Conservation (phyloP, 1,140 invertebrate species). For the Macrocentrus cingulum region DNA sequence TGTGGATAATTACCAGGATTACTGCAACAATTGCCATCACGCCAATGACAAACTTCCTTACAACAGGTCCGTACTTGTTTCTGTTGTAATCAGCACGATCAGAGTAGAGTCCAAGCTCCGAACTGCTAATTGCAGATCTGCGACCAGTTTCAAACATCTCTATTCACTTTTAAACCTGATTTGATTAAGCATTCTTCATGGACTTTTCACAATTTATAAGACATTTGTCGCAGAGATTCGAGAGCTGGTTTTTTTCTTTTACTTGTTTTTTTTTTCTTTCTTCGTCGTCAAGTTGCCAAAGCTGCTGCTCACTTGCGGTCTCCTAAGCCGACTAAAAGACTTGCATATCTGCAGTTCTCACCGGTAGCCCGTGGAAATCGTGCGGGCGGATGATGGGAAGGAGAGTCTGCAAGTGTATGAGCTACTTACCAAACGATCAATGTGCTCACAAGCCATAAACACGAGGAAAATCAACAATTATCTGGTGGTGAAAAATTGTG, state of each 20-base stretch:
- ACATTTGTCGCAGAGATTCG: not conserved
- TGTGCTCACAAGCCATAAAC: slow-evolving; percentile 10
- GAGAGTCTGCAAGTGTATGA: slow-evolving; percentile 18
- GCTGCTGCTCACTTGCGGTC: not conserved
- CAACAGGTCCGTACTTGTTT: slow-evolving; percentile 41
- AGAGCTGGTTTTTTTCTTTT: not conserved
- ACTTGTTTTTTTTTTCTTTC: not conserved
- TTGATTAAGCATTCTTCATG: slow-evolving; percentile 3
- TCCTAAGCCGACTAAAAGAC: not conserved
- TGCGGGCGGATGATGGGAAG: slow-evolving; percentile 8
- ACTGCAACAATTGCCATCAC: slow-evolving; percentile 52
- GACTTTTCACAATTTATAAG: not conserved
- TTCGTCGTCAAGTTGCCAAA: not conserved
- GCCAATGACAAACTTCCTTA: slow-evolving; percentile 49
- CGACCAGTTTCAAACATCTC: slow-evolving; percentile 52
- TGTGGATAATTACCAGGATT: slow-evolving; percentile 44
- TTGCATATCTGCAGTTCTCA: not conserved
- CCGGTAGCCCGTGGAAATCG: not conserved
- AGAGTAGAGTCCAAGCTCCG: slow-evolving; percentile 55
- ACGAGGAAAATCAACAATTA: not conserved
- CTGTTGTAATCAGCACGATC: slow-evolving; percentile 49
- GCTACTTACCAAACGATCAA: slow-evolving; percentile 23
- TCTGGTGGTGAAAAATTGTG: too few species aligned
- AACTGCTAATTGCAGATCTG: slow-evolving; percentile 53
- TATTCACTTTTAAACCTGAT: slow-evolving; percentile 23